Conservation (phyloP, 2,113 vertebrate genomes). For the Scolopax mira region DNA sequence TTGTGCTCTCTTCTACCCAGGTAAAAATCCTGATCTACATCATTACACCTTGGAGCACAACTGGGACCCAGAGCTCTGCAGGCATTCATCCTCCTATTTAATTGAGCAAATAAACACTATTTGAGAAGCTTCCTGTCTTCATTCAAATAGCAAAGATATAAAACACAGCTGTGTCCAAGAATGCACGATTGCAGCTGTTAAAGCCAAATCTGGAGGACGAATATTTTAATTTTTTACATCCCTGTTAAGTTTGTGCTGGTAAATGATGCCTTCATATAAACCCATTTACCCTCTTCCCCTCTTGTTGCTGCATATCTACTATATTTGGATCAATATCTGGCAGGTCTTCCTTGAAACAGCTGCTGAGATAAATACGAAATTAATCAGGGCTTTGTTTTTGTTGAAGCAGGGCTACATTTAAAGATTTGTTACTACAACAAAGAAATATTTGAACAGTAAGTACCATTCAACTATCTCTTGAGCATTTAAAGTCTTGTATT, state of each 20-base stretch:
- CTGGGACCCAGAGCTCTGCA: background rate
- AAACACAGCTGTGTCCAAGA: constrained; percentile 63
- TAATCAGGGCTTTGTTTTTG: constrained; percentile 39
- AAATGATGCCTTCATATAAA: constrained; percentile 32
- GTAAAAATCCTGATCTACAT: background rate
- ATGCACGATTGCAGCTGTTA: background rate
- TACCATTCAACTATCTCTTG: constrained; percentile 47
- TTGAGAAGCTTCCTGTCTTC: constrained; percentile 49
- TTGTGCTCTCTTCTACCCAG: background rate
- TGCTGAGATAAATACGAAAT: constrained; percentile 61
- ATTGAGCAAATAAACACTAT: constrained; percentile 50
- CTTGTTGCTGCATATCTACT: background rate
- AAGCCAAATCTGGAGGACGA: constrained; percentile 33
- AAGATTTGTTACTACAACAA: constrained; percentile 42
- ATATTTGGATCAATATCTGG: constrained; percentile 36
- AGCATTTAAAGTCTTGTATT: constrained; percentile 49
- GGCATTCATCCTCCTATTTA: background rate
- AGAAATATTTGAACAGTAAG: constrained; percentile 59
- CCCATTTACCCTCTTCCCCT: constrained; percentile 12
- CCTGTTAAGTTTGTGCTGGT: constrained; percentile 7
- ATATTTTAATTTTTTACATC: constrained; percentile 36
- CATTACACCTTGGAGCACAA: background rate
- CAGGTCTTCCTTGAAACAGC: constrained; percentile 59
- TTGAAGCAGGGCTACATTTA: constrained; percentile 35
- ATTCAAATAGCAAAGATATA: constrained; percentile 31